Conservation (phyloP, 2,113 vertebrate genomes). For the Cygnus atratus region DNA sequence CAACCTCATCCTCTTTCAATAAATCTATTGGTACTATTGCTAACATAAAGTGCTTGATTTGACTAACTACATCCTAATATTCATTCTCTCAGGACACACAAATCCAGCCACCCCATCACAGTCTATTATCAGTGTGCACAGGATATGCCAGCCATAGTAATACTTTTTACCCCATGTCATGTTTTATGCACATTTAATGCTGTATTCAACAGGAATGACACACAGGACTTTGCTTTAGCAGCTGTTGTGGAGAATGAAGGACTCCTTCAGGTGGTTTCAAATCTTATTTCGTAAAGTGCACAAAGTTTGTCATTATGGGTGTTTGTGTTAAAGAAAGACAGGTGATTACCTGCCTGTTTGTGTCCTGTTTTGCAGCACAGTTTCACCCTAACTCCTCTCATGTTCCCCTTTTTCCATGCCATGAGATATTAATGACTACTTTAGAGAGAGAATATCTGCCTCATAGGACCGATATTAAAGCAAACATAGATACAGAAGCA, state of each 20-base stretch:
- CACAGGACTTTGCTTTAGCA: not conserved
- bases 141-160: not conserved
- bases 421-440: not conserved
- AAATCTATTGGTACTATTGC: not conserved
- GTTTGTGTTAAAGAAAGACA: not conserved
- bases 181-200: not conserved
- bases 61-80: not conserved
- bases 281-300: not conserved
- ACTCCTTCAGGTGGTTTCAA: not conserved
- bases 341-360: not conserved
- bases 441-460: not conserved
- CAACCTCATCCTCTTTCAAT: not conserved
- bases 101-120: not conserved
- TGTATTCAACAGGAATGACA: not conserved
- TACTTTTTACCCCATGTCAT: accelerated
- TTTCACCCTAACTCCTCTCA: not conserved
- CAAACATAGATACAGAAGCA: not conserved
- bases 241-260: not conserved
- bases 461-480: not conserved
- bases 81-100: not conserved
- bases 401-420: not conserved
- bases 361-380: not conserved
- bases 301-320: not conserved
- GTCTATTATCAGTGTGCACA: not conserved
- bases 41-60: not conserved